Evolutionary conservation across 1,140 invertebrate species (phyloP).

Genomic region (Drosophila subobscura): DNA sequence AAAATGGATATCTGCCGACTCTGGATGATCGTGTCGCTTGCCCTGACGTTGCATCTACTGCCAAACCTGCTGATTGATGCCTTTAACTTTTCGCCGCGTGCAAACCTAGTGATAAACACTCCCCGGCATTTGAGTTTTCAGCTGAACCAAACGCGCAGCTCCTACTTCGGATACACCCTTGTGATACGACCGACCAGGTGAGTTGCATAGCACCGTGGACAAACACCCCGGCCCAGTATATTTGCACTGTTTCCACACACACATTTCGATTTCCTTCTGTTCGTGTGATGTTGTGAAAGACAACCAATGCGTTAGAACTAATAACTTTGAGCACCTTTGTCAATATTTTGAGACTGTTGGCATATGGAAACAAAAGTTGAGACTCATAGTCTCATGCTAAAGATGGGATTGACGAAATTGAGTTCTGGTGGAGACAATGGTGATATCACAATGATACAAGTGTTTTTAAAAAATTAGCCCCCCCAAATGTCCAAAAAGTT

Average conservation of each 20-base stretch:
- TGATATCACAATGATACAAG: too few species aligned
- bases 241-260: slow-evolving; percentile 9
- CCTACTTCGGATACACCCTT: slow-evolving; percentile 78
- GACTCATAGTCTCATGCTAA: too few species aligned
- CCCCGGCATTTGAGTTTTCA: slow-evolving; percentile 63
- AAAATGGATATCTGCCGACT: slow-evolving; percentile 36
- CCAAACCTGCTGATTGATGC: slow-evolving; percentile 17
- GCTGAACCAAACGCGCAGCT: slow-evolving; percentile 68
- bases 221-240: neutral
- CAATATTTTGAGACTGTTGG: slow-evolving; percentile 45
- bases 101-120: slow-evolving; percentile 56
- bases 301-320: slow-evolving; percentile 27
- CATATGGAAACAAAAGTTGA: slow-evolving; percentile 14
- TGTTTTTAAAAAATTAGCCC: too few species aligned
- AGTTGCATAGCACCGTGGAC: slow-evolving; percentile 24
- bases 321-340: slow-evolving; percentile 45
- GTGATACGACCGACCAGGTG: slow-evolving; percentile 76
- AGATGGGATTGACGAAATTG: slow-evolving; percentile 22
- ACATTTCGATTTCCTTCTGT: neutral
- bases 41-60: slow-evolving; percentile 6
- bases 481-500: too few species aligned
- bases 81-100: slow-evolving; percentile 71
- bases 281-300: slow-evolving; percentile 5
- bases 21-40: neutral
- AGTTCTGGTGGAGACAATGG: slow-evolving; percentile 13